Evolutionary conservation across 2,888 invertebrate genomes (phyloP).

Genomic region (Troides aeacus): DNA sequence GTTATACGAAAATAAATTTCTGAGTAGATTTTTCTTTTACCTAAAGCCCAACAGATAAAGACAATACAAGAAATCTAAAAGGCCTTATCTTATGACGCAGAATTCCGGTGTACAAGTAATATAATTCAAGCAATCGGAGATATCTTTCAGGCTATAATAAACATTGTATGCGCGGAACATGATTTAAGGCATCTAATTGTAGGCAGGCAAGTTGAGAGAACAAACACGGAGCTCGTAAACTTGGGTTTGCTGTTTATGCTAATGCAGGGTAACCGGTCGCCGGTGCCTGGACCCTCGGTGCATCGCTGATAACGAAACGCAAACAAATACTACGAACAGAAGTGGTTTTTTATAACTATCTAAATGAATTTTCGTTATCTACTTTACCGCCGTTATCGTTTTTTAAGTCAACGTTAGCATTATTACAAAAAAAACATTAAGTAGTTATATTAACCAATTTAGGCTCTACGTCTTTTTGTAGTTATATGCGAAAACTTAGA

Average conservation of each 20-base stretch:
- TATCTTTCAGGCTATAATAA: not conserved
- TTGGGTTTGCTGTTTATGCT: slow-evolving; percentile 21
- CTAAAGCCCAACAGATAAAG: too few relatives aligned
- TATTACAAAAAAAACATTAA: not conserved
- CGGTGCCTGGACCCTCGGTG: slow-evolving; percentile 10
- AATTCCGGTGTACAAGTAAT: not conserved
- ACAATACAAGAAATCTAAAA: too few relatives aligned
- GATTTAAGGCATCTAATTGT: slow-evolving; percentile 18
- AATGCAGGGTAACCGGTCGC: slow-evolving; percentile 26
- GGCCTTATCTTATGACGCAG: too few relatives aligned
- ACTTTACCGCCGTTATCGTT: not conserved
- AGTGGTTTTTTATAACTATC: too few relatives aligned
- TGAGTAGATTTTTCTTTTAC: too few relatives aligned
- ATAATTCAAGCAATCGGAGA: not conserved
- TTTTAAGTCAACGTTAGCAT: not conserved
- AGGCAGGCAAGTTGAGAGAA: slow-evolving; percentile 4
- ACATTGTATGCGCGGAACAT: not conserved
- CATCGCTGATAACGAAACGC: slow-evolving; percentile 2
- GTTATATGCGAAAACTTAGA: too few relatives aligned
- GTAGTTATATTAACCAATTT: too few relatives aligned
- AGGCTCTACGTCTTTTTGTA: too few relatives aligned
- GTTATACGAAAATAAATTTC: too few relatives aligned
- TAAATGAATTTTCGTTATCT: too few relatives aligned
- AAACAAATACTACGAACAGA: not conserved
- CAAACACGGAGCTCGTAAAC: slow-evolving; percentile 11